Evolutionary conservation across 64 coral and sea anemone genomes (phyloP).

Genomic region (Hydrozoanthus tunicans): DNA sequence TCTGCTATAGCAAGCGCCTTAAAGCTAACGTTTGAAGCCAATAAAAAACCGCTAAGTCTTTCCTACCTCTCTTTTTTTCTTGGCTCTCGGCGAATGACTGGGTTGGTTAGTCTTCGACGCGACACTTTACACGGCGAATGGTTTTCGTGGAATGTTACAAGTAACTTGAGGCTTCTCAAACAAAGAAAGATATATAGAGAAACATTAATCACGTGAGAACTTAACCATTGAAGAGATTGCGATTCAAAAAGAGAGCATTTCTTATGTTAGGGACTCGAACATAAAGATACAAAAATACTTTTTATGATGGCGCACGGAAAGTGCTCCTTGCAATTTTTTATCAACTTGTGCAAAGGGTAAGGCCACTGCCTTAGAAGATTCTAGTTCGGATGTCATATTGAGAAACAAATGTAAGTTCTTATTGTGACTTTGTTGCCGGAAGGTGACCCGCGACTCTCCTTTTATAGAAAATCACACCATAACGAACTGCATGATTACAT

Average conservation of each 20-base stretch:
- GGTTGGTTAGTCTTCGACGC: neutral
- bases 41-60: neutral
- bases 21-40: too few relatives aligned
- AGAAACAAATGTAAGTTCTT: neutral
- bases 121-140: neutral
- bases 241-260: too few relatives aligned
- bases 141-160: neutral
- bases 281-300: neutral
- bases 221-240: too few relatives aligned
- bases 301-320: neutral
- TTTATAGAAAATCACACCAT: neutral
- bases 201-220: too few relatives aligned
- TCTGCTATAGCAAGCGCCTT: too few relatives aligned
- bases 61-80: neutral
- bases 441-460: conserved; percentile 4
- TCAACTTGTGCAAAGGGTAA: conserved; percentile 2
- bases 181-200: too few relatives aligned
- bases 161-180: too few relatives aligned
- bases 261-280: neutral
- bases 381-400: neutral
- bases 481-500: neutral
- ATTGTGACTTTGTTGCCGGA: neutral
- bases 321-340: neutral
- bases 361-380: neutral
- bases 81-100: neutral